Conservation (phyloP, 1,140 invertebrate genomes). For the Polyergus mexicanus region DNA sequence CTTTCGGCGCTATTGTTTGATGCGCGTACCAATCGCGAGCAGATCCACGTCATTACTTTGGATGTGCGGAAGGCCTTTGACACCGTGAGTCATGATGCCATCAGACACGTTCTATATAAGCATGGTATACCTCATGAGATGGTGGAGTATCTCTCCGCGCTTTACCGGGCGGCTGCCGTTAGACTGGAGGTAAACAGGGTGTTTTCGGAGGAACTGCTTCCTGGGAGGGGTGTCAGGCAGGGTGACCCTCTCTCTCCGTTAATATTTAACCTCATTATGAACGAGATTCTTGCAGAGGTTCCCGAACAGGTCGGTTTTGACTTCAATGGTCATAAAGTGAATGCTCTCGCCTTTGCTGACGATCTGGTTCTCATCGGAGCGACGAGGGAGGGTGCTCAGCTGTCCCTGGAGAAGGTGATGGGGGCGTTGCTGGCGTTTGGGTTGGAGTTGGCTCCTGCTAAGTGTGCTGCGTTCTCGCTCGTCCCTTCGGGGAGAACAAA, state of each 20-base stretch:
- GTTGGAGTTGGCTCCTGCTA: not conserved
- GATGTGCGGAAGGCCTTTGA: too few species aligned
- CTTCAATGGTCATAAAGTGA: not conserved
- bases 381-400: not conserved
- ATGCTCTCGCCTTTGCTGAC: not conserved
- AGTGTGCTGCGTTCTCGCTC: not conserved
- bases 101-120: too few species aligned
- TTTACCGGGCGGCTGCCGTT: not conserved
- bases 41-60: too few species aligned
- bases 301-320: not conserved
- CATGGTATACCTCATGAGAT: too few species aligned
- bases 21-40: too few species aligned
- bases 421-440: not conserved
- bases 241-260: not conserved
- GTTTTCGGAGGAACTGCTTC: not conserved
- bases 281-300: not conserved
- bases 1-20: too few species aligned
- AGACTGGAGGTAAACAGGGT: not conserved
- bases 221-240: not conserved
- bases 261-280: not conserved
- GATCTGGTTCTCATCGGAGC: not conserved
- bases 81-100: too few species aligned
- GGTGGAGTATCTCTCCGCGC: not conserved
- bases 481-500: not conserved
- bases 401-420: not conserved